Evolutionary conservation across 1,140 invertebrate species (phyloP).

Genomic region (Stratiolaelaps scimitus): DNA sequence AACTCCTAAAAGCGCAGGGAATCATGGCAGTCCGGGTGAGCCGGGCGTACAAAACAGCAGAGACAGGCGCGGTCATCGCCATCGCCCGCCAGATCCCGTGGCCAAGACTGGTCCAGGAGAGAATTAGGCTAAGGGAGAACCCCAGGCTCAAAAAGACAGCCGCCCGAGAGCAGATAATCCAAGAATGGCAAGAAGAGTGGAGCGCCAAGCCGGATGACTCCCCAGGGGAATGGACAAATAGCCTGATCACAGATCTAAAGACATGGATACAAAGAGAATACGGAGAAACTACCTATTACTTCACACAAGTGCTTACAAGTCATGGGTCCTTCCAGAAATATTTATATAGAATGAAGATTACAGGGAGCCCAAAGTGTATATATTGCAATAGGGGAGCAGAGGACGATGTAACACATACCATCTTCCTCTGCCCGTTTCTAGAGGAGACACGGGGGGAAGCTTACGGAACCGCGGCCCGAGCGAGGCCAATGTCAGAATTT

Average conservation of each 20-base stretch:
- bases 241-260: neutral
- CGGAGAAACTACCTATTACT: neutral
- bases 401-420: too few species aligned
- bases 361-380: too few species aligned
- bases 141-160: neutral
- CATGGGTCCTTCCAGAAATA: neutral
- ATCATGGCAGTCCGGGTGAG: neutral
- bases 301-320: neutral
- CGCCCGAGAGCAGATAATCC: neutral
- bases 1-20: neutral
- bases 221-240: neutral
- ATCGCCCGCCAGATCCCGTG: neutral
- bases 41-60: neutral
- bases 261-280: neutral
- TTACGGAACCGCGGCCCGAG: too few species aligned
- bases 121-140: neutral
- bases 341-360: neutral
- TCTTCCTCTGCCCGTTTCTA: too few species aligned
- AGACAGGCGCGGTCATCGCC: neutral
- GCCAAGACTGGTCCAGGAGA: neutral
- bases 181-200: conserved; percentile 5
- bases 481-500: too few species aligned
- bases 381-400: too few species aligned
- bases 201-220: neutral
- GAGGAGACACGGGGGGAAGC: too few species aligned